Evolutionary conservation across 2,888 invertebrate species (phyloP).

Genomic region (Euphydryas editha): DNA sequence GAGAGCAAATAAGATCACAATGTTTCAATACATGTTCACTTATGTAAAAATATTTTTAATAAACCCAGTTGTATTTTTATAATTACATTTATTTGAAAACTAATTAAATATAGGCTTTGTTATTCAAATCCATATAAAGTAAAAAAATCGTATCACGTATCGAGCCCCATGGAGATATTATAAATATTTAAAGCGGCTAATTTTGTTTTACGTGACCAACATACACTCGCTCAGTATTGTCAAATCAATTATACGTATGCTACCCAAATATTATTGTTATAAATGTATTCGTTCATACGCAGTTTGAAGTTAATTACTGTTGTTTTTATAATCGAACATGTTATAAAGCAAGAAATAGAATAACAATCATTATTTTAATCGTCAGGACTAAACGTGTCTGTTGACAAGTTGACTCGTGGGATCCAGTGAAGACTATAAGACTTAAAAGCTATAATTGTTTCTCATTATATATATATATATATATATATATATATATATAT

Average conservation of each 20-base stretch:
- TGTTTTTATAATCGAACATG: neutral
- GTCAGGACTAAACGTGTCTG: neutral
- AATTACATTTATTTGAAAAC: no score
- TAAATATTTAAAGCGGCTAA: neutral
- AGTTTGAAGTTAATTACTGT: neutral
- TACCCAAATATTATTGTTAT: neutral
- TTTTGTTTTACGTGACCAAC: neutral
- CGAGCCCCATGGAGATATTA: neutral
- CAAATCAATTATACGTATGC: no score
- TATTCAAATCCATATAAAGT: neutral
- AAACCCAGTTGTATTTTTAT: no score
- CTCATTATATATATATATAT: neutral
- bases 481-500: no score
- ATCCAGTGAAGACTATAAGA: neutral
- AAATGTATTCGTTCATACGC: neutral
- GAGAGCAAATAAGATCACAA: no score
- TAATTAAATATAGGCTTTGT: neutral
- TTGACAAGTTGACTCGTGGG: neutral
- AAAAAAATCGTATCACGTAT: neutral
- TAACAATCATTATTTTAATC: conserved; percentile 22
- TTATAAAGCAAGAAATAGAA: neutral
- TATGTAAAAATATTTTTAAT: no score
- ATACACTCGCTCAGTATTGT: no score
- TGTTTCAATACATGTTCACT: no score
- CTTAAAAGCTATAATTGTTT: neutral